These are phyloP conservation scores for Zaprionus nigranus DNA, from an alignment of 1,140 invertebrate species.

Conservation along the genomic window DNA sequence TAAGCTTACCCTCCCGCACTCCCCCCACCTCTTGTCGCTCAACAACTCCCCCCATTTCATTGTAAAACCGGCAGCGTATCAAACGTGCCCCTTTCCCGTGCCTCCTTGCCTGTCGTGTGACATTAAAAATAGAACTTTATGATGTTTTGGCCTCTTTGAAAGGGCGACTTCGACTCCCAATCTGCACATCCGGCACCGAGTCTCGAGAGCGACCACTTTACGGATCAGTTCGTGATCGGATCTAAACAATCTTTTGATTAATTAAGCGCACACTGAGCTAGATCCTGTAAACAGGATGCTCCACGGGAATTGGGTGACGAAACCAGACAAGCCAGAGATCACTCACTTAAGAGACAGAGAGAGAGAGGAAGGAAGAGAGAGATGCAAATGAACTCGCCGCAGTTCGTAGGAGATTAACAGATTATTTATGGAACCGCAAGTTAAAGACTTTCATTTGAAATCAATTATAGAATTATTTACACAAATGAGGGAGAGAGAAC, in stretches of 20 bases:
- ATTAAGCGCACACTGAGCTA: slow-evolving; percentile 26
- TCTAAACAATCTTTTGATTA: slow-evolving; percentile 37
- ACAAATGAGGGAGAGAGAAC: background rate
- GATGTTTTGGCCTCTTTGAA: slow-evolving; percentile 55
- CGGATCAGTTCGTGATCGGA: slow-evolving; percentile 4
- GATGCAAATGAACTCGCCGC: slow-evolving; percentile 19
- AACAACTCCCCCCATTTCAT: slow-evolving; percentile 50
- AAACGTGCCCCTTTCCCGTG: slow-evolving; percentile 7
- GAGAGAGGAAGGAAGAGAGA: background rate
- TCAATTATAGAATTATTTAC: slow-evolving; percentile 49
- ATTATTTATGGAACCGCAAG: slow-evolving; percentile 49
- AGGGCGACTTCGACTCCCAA: slow-evolving; percentile 31
- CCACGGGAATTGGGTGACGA: slow-evolving; percentile 58
- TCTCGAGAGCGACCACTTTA: slow-evolving; percentile 43
- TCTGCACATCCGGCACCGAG: slow-evolving; percentile 63
- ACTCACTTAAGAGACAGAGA: background rate
- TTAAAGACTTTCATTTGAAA: slow-evolving; percentile 51
- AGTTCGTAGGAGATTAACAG: slow-evolving; percentile 41
- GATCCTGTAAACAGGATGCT: slow-evolving; percentile 72
- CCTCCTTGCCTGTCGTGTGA: no score
- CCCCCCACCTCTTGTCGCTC: slow-evolving; percentile 23
- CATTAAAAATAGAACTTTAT: slow-evolving; percentile 77
- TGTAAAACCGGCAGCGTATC: slow-evolving; percentile 14
- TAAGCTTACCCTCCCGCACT: slow-evolving; percentile 19
- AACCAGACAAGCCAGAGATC: background rate